Base-by-base conservation (phyloP, 23 tunicate species). In the Halocynthia roretzi region DNA sequence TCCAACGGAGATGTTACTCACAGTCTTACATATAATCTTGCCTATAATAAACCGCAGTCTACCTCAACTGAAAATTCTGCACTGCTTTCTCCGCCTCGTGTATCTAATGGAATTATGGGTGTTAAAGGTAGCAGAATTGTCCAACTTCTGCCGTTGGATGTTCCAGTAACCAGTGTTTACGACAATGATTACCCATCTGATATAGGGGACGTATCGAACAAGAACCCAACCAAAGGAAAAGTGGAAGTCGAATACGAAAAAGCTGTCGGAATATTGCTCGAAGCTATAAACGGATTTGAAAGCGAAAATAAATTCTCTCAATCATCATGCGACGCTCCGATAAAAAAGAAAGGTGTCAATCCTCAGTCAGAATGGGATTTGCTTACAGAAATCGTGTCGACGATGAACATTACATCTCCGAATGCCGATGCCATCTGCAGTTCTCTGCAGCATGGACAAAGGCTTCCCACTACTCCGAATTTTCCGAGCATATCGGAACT, bases 271-370 rank as follows among this genome's bases (percentile, higher is more conserved):
- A 82, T 92, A 20, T 66, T 92, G 7, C 68, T 79, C 7, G 84
- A 86, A 8, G 98, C 98, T 7, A 92, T 92, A 61, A 85, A 83
- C 17, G 52, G 78, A 53, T 85, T 84, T 81, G 97, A 90, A 17
- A 90, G 77, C 61, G 77, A 53, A 17, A 60, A 15, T 8, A 8
- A 18, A 19, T 15, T 62, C 20, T 52, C 76, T 8, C 76, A 10
- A n/a, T 74, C 67, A 61, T 51, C 80, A 17, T 8, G 5, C 19
- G 10, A 0, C 11, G 55, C 60, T 10, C 50, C 5, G 8, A 56
- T 50, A 54, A 56, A 53, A 54, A 53, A 8, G 8, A 5, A 44
- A 0, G 31, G 56, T 54, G 19, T 2, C 14, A 64, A 54, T 54
- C 56, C 56, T 54, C 56, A 64, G 63, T n/a, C 49, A 1, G 78